Evolutionary conservation across 2,113 vertebrate species (phyloP), one percentile per base, ranked within the genome.

Genomic region (Origma solitaria): DNA sequence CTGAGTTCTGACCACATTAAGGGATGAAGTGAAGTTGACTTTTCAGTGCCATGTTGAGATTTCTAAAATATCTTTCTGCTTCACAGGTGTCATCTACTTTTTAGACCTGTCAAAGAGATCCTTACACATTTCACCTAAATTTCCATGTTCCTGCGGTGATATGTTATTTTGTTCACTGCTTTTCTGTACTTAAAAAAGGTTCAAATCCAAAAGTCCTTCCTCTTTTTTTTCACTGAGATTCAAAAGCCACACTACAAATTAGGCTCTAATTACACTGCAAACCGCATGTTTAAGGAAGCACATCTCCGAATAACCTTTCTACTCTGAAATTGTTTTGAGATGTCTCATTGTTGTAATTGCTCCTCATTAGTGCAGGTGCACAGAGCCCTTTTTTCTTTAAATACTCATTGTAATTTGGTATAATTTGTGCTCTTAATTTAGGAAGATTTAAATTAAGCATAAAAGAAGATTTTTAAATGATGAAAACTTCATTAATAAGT

Each of bases 291-390:
- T 94, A 64, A 86, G 88, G 84, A 91, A 96, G 78, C 37, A 24
- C 78, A 81, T 77, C 78, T 93, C 31, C 88, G 83, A 94, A 82
- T 79, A 95, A 87, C 85, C 68, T 77, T 94, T 83, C 91, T 42
- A 57, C 90, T 95, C 88, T 73, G 80, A 71, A 97, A 95, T 77
- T 79, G 94, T 79, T 94, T 97, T 83, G 88, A 88, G 94, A 95
- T 92, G 88, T 71, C 86, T 97, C 89, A 85, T 88, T 88, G 82
- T 82, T 96, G 82, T 95, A 96, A 97, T 95, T 94, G 90, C 86
- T 79, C 31, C 86, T 95, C 70, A 91, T 94, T 83, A 96, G 64
- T 30, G 64, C 95, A 97, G 97, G 95, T 95, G 94, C 85, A 90
- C 38, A 69, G 87, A 90, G 81, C 57, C 76, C 71, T 96, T 94